Evolutionary conservation across 2,113 vertebrate genomes (phyloP).

Genomic region (Eretmochelys imbricata): DNA sequence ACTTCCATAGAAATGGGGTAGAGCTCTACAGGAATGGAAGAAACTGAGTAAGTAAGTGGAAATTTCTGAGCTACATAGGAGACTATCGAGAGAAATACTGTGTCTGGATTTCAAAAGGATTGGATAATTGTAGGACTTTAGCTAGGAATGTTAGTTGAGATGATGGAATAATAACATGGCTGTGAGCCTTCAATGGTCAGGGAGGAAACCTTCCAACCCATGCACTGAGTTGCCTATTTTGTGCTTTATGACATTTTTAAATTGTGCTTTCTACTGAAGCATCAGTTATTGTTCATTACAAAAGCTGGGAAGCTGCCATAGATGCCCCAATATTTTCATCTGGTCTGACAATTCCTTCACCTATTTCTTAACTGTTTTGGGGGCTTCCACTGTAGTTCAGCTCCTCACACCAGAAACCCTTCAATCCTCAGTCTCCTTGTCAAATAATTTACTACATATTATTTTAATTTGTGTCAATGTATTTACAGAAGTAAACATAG

Average conservation of each 20-base stretch:
- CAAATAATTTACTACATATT: background rate
- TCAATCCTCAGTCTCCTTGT: background rate
- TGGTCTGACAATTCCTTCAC: background rate
- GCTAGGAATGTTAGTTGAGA: background rate
- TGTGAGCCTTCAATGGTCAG: background rate
- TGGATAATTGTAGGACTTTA: background rate
- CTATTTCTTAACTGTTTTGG: background rate
- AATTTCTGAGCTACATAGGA: background rate
- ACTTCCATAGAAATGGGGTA: background rate
- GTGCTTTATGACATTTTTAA: background rate
- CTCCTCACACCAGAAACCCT: background rate
- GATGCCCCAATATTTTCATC: background rate
- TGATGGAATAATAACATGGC: background rate
- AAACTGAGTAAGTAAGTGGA: background rate
- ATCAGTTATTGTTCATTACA: background rate
- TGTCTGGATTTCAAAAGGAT: background rate
- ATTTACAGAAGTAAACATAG: background rate
- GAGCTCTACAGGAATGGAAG: background rate
- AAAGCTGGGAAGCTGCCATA: background rate
- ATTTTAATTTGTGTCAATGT: too few species aligned
- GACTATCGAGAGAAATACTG: background rate
- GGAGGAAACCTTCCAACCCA: background rate
- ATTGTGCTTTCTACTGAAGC: background rate
- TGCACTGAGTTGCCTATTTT: background rate
- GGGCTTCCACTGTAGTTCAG: background rate